These are phyloP conservation scores for Gymnothorax javanicus DNA, from an alignment of 2,797 vertebrate genomes.

Conservation along the genomic window DNA sequence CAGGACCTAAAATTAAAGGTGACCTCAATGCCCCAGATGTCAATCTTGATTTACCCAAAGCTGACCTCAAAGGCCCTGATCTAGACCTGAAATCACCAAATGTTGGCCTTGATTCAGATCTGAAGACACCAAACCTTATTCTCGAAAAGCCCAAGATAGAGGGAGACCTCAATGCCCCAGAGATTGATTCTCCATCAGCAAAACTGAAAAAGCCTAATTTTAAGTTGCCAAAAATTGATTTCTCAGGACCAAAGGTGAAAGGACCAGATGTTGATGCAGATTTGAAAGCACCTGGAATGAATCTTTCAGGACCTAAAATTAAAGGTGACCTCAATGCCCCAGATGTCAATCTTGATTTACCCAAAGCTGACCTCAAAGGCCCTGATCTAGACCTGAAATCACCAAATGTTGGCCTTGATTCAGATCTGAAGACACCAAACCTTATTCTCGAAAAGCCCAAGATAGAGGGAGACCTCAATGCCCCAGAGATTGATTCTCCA, in stretches of 20 bases:
- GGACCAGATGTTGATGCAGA: slow-evolving; percentile 50
- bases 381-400: slow-evolving; percentile 52
- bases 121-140: slow-evolving; percentile 23
- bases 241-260: slow-evolving; percentile 45
- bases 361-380: slow-evolving; percentile 49
- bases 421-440: slow-evolving; percentile 46
- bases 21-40: slow-evolving; percentile 53
- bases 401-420: slow-evolving; percentile 49
- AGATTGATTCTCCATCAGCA: slow-evolving; percentile 49
- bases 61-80: slow-evolving; percentile 23
- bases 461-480: slow-evolving; percentile 47
- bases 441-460: slow-evolving; percentile 38
- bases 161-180: slow-evolving; percentile 21
- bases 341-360: slow-evolving; percentile 45
- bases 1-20: slow-evolving; percentile 54
- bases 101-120: neutral
- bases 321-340: slow-evolving; percentile 47
- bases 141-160: slow-evolving; percentile 23
- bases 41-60: slow-evolving; percentile 41
- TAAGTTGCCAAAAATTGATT: slow-evolving; percentile 49
- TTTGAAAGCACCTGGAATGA: slow-evolving; percentile 52
- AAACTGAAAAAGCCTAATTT: slow-evolving; percentile 54
- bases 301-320: slow-evolving; percentile 57
- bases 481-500: slow-evolving; percentile 49
- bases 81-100: slow-evolving; percentile 1